phyloP scores from a whole-genome alignment of 92 coral and sea anemone genomes.

The Parazoanthus darwini region DNA sequence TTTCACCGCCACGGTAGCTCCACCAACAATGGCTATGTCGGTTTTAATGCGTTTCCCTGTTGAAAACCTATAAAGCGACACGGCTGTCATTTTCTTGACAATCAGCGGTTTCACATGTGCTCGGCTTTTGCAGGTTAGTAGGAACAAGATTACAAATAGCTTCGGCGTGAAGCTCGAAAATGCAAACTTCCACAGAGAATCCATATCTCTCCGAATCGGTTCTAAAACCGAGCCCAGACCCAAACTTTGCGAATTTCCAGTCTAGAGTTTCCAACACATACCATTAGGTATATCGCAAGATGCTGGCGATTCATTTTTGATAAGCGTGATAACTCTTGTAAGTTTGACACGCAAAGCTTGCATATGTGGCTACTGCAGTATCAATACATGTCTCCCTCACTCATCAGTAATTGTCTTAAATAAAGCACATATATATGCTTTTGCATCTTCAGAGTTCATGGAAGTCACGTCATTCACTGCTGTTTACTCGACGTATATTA shows the following conservation, averaged over 20 bases:
- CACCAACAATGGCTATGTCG: neutral
- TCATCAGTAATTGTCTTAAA: no score
- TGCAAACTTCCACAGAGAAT: constrained; percentile 50
- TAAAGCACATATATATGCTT: no score
- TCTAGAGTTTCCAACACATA: neutral
- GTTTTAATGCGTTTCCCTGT: constrained; percentile 9
- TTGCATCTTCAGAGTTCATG: no score
- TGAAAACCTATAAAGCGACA: constrained; percentile 1
- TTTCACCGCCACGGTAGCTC: no score
- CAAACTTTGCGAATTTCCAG: constrained; percentile 40
- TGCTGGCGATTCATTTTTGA: neutral
- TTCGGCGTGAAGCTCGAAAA: constrained; percentile 44
- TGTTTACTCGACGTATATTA: no score
- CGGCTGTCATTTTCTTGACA: no score
- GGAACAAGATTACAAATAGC: constrained; percentile 39
- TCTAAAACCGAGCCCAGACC: constrained; percentile 60
- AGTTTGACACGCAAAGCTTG: no score
- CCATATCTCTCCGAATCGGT: constrained; percentile 40
- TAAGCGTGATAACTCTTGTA: neutral
- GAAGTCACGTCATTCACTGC: no score
- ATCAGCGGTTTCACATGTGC: constrained; percentile 21
- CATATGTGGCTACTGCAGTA: no score
- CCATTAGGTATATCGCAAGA: neutral
- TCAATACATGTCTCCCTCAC: no score
- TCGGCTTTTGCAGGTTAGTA: constrained; percentile 21